A percentile compares a stretch with the other conserved stretches of the same genome.
phyloP scores from a whole-genome alignment of 1,140 invertebrate genomes.

The Brachionus sp. region DNA sequence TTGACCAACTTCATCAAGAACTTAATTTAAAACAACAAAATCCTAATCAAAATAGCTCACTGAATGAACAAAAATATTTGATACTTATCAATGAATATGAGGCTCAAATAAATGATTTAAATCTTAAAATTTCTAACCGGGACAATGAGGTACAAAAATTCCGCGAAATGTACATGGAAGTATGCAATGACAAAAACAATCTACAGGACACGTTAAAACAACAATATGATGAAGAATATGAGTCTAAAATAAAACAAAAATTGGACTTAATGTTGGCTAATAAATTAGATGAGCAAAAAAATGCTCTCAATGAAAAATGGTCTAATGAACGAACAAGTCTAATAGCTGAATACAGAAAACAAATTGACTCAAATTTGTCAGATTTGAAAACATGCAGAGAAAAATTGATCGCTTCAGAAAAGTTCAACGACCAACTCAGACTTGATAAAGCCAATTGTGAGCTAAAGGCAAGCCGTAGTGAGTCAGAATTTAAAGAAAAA shows the following conservation, averaged over 20 bases:
- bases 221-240: slow-evolving; percentile 40
- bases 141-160: slow-evolving; percentile 34
- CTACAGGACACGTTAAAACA: slow-evolving; percentile 20
- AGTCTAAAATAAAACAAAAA: slow-evolving; percentile 6
- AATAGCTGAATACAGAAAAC: slow-evolving; percentile 7
- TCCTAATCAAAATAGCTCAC: neutral
- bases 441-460: slow-evolving; percentile 35
- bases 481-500: slow-evolving; percentile 19
- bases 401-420: neutral
- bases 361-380: slow-evolving; percentile 17
- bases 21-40: neutral
- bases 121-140: neutral
- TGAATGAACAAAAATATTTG: slow-evolving; percentile 24
- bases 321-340: slow-evolving; percentile 16
- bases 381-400: slow-evolving; percentile 24
- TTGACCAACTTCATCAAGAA: slow-evolving; percentile 35
- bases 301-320: slow-evolving; percentile 27
- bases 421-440: neutral
- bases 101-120: slow-evolving; percentile 21
- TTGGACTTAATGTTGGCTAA: neutral
- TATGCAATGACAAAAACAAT: slow-evolving; percentile 43
- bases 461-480: neutral
- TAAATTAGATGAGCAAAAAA: slow-evolving; percentile 25
- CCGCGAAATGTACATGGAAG: slow-evolving; percentile 36
- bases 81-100: slow-evolving; percentile 32